Percentiles rank a stretch among this genome's conserved stretches.
phyloP scores from a whole-genome alignment of 2,797 vertebrate species.

The Anguilla anguilla region DNA sequence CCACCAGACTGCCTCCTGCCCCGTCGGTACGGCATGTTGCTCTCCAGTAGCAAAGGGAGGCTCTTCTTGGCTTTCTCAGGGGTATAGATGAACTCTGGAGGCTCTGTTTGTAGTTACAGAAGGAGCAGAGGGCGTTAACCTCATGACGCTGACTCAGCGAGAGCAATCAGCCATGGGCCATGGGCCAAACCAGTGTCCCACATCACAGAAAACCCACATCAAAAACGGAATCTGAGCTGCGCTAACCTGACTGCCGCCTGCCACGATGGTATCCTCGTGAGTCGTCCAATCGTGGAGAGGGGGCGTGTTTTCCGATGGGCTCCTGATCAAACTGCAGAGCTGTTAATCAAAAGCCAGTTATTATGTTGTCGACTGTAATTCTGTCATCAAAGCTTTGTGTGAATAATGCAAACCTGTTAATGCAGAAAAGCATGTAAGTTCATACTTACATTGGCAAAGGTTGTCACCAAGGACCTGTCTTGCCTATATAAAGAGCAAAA shows the following conservation, averaged over 20 bases:
- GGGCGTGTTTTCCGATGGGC: constrained; percentile 62
- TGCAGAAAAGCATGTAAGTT: not conserved
- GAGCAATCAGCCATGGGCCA: not conserved
- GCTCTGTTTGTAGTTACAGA: constrained; percentile 64
- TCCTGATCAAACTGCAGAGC: constrained; percentile 73
- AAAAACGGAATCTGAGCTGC: not conserved
- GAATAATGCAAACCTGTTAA: not conserved
- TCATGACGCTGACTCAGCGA: not conserved
- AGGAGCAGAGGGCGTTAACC: not conserved
- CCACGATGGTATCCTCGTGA: constrained; percentile 71
- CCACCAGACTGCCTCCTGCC: constrained; percentile 79
- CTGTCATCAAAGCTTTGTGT: not conserved
- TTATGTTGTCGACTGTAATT: constrained; percentile 22
- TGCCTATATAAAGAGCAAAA: constrained; percentile 66
- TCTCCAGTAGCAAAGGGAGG: constrained; percentile 71
- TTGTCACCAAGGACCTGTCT: constrained; percentile 86
- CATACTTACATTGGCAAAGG: constrained; percentile 80
- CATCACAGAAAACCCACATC: not conserved
- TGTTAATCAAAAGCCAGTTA: constrained; percentile 44
- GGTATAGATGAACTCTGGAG: constrained; percentile 75
- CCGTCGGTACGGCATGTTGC: constrained; percentile 66
- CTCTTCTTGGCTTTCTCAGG: constrained; percentile 76
- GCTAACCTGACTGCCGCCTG: constrained; percentile 78
- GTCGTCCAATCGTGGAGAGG: constrained; percentile 73
- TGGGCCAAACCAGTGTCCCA: not conserved